Percentiles rank a stretch among this genome's conserved stretches.
Evolutionary conservation across 2,113 vertebrate genomes (phyloP).

Genomic region (Gopherus evgoodei): DNA sequence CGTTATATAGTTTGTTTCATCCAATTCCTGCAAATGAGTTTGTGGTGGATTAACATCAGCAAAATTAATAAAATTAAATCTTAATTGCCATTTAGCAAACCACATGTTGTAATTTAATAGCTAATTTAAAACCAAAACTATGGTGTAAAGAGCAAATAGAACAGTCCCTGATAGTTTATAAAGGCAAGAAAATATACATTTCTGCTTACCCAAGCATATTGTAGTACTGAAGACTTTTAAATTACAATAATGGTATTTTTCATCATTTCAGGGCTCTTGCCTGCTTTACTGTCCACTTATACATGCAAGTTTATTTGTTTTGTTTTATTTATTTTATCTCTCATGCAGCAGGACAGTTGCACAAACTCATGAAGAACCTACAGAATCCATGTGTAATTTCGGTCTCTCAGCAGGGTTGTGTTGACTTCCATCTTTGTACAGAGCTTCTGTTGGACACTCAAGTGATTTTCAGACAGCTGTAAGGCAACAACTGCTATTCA

Average conservation of each 20-base stretch:
- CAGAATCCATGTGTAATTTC: neutral
- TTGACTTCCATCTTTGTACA: neutral
- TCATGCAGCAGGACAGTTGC: neutral
- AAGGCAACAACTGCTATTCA: neutral
- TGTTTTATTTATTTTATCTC: neutral
- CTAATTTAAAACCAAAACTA: conserved; percentile 46
- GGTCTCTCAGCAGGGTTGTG: neutral
- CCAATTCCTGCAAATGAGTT: neutral
- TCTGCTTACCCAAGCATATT: neutral
- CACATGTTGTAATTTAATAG: conserved; percentile 35
- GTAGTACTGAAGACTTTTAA: neutral
- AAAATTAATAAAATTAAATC: conserved; percentile 63
- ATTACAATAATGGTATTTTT: neutral
- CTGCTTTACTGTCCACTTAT: neutral
- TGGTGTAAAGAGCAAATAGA: neutral
- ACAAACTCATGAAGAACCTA: neutral
- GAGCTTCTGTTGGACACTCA: neutral
- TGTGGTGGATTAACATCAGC: neutral
- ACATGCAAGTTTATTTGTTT: too few species aligned
- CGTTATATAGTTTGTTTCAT: neutral
- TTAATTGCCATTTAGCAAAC: conserved; percentile 60
- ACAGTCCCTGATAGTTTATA: neutral
- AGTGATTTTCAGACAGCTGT: neutral
- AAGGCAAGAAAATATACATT: conserved; percentile 9
- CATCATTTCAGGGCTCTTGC: neutral